Percentiles rank a stretch among this genome's conserved stretches.
Conservation (phyloP, 2,113 vertebrate genomes). For the Hemichromis elongatus region DNA sequence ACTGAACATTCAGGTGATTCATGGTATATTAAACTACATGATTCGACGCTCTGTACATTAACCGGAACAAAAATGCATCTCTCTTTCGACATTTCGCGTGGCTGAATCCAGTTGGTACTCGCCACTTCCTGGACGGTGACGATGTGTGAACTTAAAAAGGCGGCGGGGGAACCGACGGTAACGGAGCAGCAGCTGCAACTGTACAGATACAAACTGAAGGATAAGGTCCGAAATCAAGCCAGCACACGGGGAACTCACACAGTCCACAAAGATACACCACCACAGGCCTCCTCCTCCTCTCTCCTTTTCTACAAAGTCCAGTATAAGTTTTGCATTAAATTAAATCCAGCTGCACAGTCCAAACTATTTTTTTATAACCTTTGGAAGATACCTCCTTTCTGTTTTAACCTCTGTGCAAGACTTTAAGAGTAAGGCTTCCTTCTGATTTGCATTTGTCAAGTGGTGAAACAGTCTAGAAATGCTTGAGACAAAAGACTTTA, state of each 20-base stretch:
- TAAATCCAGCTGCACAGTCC: constrained; percentile 9
- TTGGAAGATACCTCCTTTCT: constrained; percentile 15
- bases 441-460: constrained; percentile 31
- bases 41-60: constrained; percentile 28
- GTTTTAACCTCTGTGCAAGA: constrained; percentile 43
- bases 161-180: neutral
- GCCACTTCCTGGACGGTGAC: constrained; percentile 17
- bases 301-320: neutral
- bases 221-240: constrained; percentile 42
- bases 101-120: constrained; percentile 3
- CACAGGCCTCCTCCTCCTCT: neutral
- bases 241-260: constrained; percentile 22
- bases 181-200: constrained; percentile 33
- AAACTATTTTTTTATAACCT: neutral
- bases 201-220: constrained; percentile 45
- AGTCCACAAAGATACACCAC: constrained; percentile 17
- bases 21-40: neutral
- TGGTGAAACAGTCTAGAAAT: constrained; percentile 16
- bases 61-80: neutral
- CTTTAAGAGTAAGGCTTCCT: constrained; percentile 54
- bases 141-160: neutral
- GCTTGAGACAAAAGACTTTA: neutral
- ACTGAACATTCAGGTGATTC: constrained; percentile 17
- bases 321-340: constrained; percentile 33
- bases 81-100: neutral